Evolutionary conservation across 2,797 vertebrate species (phyloP).

Genomic region (Enteromius treurensis): DNA sequence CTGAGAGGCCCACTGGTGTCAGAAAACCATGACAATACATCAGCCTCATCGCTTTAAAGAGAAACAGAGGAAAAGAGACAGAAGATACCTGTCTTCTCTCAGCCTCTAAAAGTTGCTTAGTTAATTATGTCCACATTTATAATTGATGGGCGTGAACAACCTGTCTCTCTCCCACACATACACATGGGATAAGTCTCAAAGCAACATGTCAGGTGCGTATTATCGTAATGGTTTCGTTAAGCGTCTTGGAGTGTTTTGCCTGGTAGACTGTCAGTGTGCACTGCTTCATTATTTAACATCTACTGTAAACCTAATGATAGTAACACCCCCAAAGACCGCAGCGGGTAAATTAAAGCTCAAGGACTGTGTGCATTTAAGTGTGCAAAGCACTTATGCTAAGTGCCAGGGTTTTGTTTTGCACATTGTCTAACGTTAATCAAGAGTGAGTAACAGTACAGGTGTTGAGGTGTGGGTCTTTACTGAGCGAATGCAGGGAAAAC

Average conservation of each 20-base stretch:
- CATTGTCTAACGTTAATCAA: neutral
- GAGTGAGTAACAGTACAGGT: neutral
- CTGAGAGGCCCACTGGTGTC: neutral
- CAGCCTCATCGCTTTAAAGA: neutral
- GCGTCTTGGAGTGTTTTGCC: neutral
- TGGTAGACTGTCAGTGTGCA: constrained; percentile 6
- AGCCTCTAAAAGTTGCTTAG: neutral
- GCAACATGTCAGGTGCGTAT: constrained; percentile 19
- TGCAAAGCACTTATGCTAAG: neutral
- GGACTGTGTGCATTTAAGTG: neutral
- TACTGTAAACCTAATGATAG: constrained; percentile 16
- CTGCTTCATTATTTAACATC: constrained; percentile 35
- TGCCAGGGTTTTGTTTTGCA: neutral
- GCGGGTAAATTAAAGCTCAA: constrained; percentile 3
- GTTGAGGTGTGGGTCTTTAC: neutral
- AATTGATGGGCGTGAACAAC: constrained; percentile 22
- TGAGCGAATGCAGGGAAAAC: neutral
- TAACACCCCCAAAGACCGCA: constrained; percentile 22
- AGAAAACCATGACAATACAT: constrained; percentile 2
- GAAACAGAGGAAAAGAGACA: neutral
- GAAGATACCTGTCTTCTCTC: neutral
- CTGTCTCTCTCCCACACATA: constrained; percentile 17
- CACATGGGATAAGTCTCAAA: constrained; percentile 21
- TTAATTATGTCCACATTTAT: constrained; percentile 27
- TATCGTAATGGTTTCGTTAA: constrained; percentile 34